Evolutionary conservation across 1,140 invertebrate species (phyloP), one percentile per base, ranked within the genome.

Genomic region (Papilio helenus): DNA sequence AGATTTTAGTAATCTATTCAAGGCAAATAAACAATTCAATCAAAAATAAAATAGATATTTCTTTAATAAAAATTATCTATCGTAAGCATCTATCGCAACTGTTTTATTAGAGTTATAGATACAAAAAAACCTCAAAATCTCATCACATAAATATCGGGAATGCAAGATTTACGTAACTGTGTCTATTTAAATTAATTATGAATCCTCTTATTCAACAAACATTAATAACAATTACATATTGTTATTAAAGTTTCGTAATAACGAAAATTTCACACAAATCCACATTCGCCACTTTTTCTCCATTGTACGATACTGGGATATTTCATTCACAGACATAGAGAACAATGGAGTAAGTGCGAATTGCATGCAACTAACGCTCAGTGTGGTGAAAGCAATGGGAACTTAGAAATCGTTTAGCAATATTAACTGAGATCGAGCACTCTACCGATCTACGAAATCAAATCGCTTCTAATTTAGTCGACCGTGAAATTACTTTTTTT

Each of bases 311-410:
- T 49, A 73, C 51, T 16, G 34, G 1, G 73, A 76, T 76, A 76
- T 76, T 76, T 29, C 16, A 55, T 73, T 73, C 72, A 82, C 79
- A 83, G 82, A 84, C 84, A 80, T 82, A 82, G 79, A 86, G 85
- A 91, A 91, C 89, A 89, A 90, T 89, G 83, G 84, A 58, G 65
- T 82, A 85, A 82, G 88, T 90, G 87, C 81, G 82, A 88, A 88
- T 85, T 85, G 83, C 84, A 84, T 80, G 74, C 83, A 82, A 84
- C 74, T 65, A 72, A 80, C 80, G 83, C 80, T 87, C 86, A 81
- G 85, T 87, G 80, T 80, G 83, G 90, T 83, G 91, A 93, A 93
- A 93, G 91, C 86, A 88, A 89, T 89, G 87, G 77, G 88, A 92
- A 90, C 86, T 86, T 87, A 88, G 89, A 89, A 92, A 91, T 88